Percentiles rank a stretch among this genome's conserved stretches.
Evolutionary conservation across 1,140 invertebrate species (phyloP).

Genomic region (Branchinecta lynchi): DNA sequence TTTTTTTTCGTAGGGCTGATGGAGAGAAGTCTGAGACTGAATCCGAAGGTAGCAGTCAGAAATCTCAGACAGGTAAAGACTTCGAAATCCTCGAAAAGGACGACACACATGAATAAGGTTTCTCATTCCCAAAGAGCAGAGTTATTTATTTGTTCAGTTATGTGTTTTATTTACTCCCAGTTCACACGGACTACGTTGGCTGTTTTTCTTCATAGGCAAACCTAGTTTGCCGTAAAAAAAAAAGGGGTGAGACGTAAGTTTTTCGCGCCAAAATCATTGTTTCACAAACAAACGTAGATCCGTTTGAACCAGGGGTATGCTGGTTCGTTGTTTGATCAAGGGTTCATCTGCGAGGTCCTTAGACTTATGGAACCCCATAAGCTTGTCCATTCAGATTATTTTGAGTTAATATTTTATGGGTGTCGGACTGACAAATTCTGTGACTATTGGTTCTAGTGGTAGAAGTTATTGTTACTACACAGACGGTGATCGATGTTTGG

Average conservation of each 20-base stretch:
- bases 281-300: background rate
- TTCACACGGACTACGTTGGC: background rate
- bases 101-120: conserved; percentile 28
- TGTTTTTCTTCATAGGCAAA: no score
- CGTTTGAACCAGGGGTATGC: no score
- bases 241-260: background rate
- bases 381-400: no score
- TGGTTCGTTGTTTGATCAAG: no score
- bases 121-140: background rate
- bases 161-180: background rate
- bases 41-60: conserved; percentile 45
- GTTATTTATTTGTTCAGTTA: background rate
- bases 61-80: conserved; percentile 58
- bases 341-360: no score
- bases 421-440: no score
- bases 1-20: background rate
- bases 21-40: conserved; percentile 46
- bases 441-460: no score
- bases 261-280: background rate
- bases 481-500: no score
- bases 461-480: no score
- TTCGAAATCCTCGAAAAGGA: conserved; percentile 56
- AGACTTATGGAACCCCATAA: no score
- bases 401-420: no score
- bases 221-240: no score